These are phyloP conservation scores for Cepphus grylle DNA, from an alignment of 2,113 vertebrate genomes.

Conservation along the genomic window DNA sequence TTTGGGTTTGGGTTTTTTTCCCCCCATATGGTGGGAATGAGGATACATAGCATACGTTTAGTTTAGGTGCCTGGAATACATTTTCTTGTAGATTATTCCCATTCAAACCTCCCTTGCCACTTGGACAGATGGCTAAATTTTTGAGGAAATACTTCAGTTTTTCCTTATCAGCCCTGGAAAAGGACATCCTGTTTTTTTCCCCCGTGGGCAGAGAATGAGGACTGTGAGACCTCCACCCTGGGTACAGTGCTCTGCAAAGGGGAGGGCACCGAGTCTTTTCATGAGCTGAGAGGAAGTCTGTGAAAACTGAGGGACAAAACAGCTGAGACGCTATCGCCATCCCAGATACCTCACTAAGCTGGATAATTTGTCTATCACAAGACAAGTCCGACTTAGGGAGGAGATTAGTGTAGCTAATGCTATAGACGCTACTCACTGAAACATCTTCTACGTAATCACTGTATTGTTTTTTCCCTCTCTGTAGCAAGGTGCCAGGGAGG, in stretches of 20 bases:
- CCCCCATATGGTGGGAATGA: neutral
- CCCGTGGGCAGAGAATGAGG: neutral
- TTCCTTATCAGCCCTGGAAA: neutral
- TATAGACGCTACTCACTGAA: neutral
- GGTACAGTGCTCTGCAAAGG: neutral
- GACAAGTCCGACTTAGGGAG: slow-evolving; percentile 21
- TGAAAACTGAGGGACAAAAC: neutral
- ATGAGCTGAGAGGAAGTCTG: neutral
- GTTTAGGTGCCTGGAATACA: neutral
- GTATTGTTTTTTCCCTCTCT: neutral
- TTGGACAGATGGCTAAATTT: neutral
- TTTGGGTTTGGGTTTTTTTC: neutral
- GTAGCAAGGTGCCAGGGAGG: neutral
- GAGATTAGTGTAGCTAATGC: slow-evolving; percentile 30
- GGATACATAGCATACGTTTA: neutral
- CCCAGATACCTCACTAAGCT: slow-evolving; percentile 13
- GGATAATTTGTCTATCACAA: slow-evolving; percentile 38
- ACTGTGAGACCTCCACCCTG: neutral
- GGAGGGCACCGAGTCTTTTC: too few species aligned
- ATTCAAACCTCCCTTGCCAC: neutral
- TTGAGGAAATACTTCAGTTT: neutral
- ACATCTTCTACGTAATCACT: neutral
- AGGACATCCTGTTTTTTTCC: neutral
- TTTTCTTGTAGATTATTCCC: neutral
- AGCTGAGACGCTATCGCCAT: neutral